Conservation (phyloP, 1,140 invertebrate genomes). For the Tetramorium alpestre region DNA sequence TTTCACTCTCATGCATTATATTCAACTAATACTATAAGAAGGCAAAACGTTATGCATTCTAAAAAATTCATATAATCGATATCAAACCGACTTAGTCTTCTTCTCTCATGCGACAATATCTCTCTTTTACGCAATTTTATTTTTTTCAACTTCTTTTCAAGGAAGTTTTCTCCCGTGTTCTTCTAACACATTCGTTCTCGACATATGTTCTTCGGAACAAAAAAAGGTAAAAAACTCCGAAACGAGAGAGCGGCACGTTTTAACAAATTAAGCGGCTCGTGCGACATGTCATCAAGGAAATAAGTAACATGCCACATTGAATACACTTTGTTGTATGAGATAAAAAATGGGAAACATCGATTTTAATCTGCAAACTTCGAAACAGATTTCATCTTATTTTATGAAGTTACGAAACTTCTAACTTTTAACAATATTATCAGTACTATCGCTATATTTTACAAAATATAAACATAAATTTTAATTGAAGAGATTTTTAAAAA, state of each 20-base stretch:
- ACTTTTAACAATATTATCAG: neutral
- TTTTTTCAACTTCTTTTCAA: neutral
- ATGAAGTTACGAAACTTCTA: neutral
- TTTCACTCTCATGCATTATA: neutral
- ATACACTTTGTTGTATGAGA: neutral
- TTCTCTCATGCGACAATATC: neutral
- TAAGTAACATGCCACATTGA: neutral
- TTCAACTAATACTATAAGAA: neutral
- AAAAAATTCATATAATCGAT: constrained; percentile 9
- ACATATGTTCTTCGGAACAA: constrained; percentile 9
- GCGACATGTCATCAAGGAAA: constrained; percentile 4
- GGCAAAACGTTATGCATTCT: neutral
- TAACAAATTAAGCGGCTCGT: constrained; percentile 39
- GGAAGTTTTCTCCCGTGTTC: neutral
- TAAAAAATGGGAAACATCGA: neutral
- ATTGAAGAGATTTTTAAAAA: neutral
- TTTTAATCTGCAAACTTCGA: neutral
- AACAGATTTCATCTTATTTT: neutral
- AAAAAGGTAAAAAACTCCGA: constrained; percentile 22
- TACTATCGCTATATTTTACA: neutral
- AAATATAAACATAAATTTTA: neutral
- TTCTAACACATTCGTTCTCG: neutral
- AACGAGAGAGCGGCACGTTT: neutral
- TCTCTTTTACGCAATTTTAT: constrained; percentile 12
- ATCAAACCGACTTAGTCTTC: neutral